Base-by-base conservation (phyloP, 2,888 invertebrate species). In the Asteroscopus sphinx region DNA sequence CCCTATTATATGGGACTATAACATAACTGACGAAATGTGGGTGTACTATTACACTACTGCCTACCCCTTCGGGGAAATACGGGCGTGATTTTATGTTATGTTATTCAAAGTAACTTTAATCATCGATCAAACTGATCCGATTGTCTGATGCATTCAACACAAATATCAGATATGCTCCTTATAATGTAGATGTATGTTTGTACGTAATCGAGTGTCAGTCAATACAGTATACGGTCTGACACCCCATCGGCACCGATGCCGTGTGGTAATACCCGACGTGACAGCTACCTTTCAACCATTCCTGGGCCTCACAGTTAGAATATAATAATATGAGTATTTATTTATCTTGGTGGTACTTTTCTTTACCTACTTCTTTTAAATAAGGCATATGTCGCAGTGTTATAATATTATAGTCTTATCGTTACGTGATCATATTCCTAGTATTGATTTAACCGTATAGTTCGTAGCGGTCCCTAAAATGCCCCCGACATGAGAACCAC, bases 201-300 rank as follows among this genome's bases (percentile, higher is more conserved):
- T 42, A 26, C 26, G 25, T 58, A 53, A 68, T 67, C 39, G 61
- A 53, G 48, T 60, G 68, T 67, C 68, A 61, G 53, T 67, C 61
- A 49, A 68, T 35, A 37, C 13, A 45, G 21, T 37, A 17, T 44
- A 36, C 12, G 33, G 16, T 30, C n/a, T 21, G 30, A 37, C 41
- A 46, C 36, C 9, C 12, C 26, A 30, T 25, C 9, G 21, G 11
- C 2, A 36, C 13, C n/a, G 12, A 36, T 48, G 37, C 13, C 21
- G 28, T 32, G 15, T 28, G 28, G 15, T 33, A 13, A 25, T 47
- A 44, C 28, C 41, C 6, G 12, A 44, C 9, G 7, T 46, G n/a
- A 57, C 8, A 37, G 17, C 13, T 53, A 26, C 44, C 15, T 25
- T 45, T 57, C 37, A 67, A 26, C 17, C 7, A 8, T 12, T 6